phyloP scores from a whole-genome alignment of 2,888 invertebrate genomes.

The Trilocha varians region DNA sequence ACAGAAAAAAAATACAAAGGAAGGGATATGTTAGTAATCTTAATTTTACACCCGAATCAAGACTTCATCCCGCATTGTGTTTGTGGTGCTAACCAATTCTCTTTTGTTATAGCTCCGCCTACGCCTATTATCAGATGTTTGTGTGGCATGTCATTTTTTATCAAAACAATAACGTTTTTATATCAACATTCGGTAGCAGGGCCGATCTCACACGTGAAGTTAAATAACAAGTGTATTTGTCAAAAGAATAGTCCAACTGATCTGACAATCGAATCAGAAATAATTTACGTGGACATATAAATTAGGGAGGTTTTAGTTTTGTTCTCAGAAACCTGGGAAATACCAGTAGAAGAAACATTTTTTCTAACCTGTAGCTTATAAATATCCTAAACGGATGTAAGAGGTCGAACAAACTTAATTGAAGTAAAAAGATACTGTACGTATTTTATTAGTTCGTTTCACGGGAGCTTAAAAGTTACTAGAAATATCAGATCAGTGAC shows the following conservation, averaged over 20 bases:
- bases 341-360: neutral
- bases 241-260: constrained; percentile 22
- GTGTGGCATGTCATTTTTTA: constrained; percentile 69
- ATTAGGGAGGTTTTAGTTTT: constrained; percentile 18
- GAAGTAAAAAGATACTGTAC: too few species aligned
- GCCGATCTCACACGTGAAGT: constrained; percentile 36
- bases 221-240: constrained; percentile 46
- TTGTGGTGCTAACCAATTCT: constrained; percentile 65
- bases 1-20: constrained; percentile 54
- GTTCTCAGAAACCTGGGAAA: neutral
- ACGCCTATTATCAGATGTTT: constrained; percentile 69
- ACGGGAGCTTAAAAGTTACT: too few species aligned
- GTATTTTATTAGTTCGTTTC: too few species aligned
- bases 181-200: constrained; percentile 33
- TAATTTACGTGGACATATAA: constrained; percentile 48
- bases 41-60: constrained; percentile 70
- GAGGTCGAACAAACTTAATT: too few species aligned
- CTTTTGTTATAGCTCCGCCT: constrained; percentile 63
- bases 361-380: too few species aligned
- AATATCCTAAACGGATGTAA: too few species aligned
- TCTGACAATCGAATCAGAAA: constrained; percentile 38
- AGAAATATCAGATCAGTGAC: too few species aligned
- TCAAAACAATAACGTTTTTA: constrained; percentile 69
- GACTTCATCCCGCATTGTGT: constrained; percentile 55
- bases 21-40: constrained; percentile 51